Base-by-base conservation (phyloP, 2,113 vertebrate species). In the Thamnaconus septentrionalis region DNA sequence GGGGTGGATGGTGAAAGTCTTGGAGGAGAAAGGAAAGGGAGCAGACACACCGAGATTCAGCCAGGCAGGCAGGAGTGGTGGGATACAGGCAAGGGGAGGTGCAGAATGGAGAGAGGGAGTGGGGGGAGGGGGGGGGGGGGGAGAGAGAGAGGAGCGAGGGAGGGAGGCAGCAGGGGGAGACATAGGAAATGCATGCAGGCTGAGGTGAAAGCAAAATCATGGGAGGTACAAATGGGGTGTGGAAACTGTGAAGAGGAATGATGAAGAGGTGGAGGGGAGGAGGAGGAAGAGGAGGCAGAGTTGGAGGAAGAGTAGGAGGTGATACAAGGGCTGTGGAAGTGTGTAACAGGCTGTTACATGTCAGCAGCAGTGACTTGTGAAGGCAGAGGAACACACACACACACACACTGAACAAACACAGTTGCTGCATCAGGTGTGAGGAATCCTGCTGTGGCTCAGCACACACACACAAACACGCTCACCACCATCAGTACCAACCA, bases 391-490 rank as follows among this genome's bases (percentile, higher is more conserved):
- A 67, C 63, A 46, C 52, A 40, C 6, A 69, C 12, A 62, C 10
- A 48, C 4, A 3, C 9, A 11, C 48, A 49, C 48, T 11, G 9
- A 11, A 49, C 40, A 3, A 47, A 51, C 63, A 39, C 55, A 54
- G 54, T 50, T 60, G 66, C 54, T 61, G 72, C 82, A 82, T 82
- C 75, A 81, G 79, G 79, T 84, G 72, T 76, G 63, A 64, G 56
- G 39, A 59, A 52, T 59, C 49, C 69, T 71, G 41, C 64, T 9
- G 48, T 49, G 48, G 8, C 48, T 1, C 48, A 7, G 48, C 4
- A 8, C 52, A 56, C 54, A 56, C 54, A 48, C 18, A 31, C 18
- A 31, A 1, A 31, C 18, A 31, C 18, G 2, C 18, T 1, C 18
- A 31, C 18, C 18, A 31, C 18, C 18, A 31, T 31, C 18, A 31